These are phyloP conservation scores for Seison nebaliae DNA, from an alignment of 1,140 invertebrate genomes.

Conservation along the genomic window DNA sequence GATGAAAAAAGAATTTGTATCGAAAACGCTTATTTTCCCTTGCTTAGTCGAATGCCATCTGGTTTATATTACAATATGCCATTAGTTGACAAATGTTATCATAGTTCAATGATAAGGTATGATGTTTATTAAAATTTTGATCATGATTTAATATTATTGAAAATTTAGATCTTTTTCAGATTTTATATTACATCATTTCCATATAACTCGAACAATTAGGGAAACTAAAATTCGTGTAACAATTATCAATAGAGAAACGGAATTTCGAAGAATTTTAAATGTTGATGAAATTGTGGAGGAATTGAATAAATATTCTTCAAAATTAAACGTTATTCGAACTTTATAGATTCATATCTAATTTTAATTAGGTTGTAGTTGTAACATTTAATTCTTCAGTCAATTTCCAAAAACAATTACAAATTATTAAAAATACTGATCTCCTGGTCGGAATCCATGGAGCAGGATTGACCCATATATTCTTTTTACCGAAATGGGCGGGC, in stretches of 20 bases:
- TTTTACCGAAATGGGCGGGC: slow-evolving; percentile 78
- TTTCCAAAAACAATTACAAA: slow-evolving; percentile 27
- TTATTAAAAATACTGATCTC: slow-evolving; percentile 63
- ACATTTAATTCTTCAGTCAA: slow-evolving; percentile 24
- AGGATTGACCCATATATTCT: slow-evolving; percentile 70
- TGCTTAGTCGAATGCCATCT: slow-evolving; percentile 78
- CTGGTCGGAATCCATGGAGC: slow-evolving; percentile 62
- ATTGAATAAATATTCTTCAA: slow-evolving; percentile 5
- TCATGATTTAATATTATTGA: slow-evolving; percentile 14
- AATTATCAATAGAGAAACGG: slow-evolving; percentile 46
- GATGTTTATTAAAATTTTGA: slow-evolving; percentile 2
- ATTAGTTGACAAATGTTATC: slow-evolving; percentile 38
- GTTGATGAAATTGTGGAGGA: slow-evolving; percentile 38
- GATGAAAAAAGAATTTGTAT: slow-evolving; percentile 42
- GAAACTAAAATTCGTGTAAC: slow-evolving; percentile 47
- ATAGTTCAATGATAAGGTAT: slow-evolving; percentile 7
- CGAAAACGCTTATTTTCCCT: slow-evolving; percentile 59
- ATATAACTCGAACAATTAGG: slow-evolving; percentile 33
- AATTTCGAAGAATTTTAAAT: slow-evolving; percentile 57
- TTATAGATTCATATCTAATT: too few species aligned
- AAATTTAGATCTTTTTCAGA: slow-evolving; percentile 54
- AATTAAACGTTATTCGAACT: too few species aligned
- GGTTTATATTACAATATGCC: slow-evolving; percentile 91
- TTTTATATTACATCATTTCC: slow-evolving; percentile 57
- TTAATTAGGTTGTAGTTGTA: slow-evolving; percentile 21